Conservation (phyloP, 2,888 invertebrate genomes). For the Temnothorax unifasciatus region DNA sequence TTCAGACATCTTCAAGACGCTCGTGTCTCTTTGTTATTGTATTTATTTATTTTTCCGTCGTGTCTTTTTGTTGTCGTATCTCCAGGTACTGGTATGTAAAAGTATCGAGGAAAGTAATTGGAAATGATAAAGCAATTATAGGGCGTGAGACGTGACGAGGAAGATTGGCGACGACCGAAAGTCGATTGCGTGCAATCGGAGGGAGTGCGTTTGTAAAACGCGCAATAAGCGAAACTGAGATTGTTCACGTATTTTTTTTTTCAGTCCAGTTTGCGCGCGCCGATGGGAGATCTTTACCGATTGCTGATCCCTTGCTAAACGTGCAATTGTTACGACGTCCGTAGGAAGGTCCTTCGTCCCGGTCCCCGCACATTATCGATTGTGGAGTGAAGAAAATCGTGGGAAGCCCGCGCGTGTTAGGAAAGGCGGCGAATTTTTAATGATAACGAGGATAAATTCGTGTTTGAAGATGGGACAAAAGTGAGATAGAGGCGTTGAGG, state of each 20-base stretch:
- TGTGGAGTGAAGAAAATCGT: constrained; percentile 33
- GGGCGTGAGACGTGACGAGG: not conserved
- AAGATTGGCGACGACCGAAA: not conserved
- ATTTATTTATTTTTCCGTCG: constrained; percentile 31
- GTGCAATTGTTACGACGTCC: constrained; percentile 48
- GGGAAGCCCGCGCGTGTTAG: no score
- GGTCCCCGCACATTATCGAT: constrained; percentile 22
- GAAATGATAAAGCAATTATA: constrained; percentile 20
- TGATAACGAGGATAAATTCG: not conserved
- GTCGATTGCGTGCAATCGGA: constrained; percentile 32
- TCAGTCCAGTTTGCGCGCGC: not conserved
- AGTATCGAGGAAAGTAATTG: constrained; percentile 2
- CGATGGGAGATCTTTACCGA: constrained; percentile 27
- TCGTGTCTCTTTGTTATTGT: constrained; percentile 30
- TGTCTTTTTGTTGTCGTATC: constrained; percentile 24
- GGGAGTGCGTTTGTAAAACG: not conserved
- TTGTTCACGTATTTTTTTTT: constrained; percentile 17
- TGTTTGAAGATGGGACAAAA: not conserved
- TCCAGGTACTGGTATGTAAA: constrained; percentile 27
- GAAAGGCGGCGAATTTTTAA: not conserved
- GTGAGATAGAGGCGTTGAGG: not conserved
- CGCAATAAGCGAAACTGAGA: constrained; percentile 5
- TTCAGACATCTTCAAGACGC: not conserved
- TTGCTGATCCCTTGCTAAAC: constrained; percentile 37
- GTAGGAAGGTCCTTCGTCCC: constrained; percentile 36